Evolutionary conservation across 2,888 invertebrate species (phyloP).

Genomic region (Morpho helenor): DNA sequence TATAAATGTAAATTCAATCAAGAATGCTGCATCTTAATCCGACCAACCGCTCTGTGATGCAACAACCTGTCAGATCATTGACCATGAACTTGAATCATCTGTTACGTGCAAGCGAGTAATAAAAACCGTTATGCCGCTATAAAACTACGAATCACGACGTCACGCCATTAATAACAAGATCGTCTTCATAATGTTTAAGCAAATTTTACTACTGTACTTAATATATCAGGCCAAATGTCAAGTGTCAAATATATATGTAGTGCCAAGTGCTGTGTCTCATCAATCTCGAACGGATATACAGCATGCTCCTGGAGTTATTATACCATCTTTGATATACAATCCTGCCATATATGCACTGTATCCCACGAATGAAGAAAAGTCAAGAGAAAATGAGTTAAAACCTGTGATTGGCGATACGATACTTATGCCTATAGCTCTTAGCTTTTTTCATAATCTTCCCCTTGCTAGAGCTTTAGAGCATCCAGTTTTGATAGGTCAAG

Average conservation of each 20-base stretch:
- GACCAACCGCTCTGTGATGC: slow-evolving; percentile 64
- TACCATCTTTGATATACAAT: slow-evolving; percentile 53
- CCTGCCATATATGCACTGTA: slow-evolving; percentile 39
- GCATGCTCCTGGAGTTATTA: slow-evolving; percentile 45
- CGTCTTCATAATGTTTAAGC: slow-evolving; percentile 49
- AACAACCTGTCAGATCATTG: slow-evolving; percentile 47
- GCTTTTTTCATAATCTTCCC: slow-evolving; percentile 57
- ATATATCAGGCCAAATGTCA: slow-evolving; percentile 43
- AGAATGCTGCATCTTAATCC: slow-evolving; percentile 37
- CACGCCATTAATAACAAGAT: slow-evolving; percentile 31
- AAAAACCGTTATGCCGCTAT: slow-evolving; percentile 65
- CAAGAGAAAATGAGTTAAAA: slow-evolving; percentile 37
- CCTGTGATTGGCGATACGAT: slow-evolving; percentile 45
- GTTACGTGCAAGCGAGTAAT: slow-evolving; percentile 41
- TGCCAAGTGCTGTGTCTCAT: slow-evolving; percentile 77
- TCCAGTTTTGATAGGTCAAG: slow-evolving; percentile 50
- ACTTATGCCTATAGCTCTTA: slow-evolving; percentile 53
- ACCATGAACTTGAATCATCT: slow-evolving; percentile 68
- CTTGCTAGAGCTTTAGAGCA: slow-evolving; percentile 56
- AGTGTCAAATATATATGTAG: slow-evolving; percentile 55
- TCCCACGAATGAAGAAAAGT: slow-evolving; percentile 32
- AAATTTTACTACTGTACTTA: slow-evolving; percentile 42
- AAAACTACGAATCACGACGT: slow-evolving; percentile 47
- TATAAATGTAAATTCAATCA: neutral
- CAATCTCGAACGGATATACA: slow-evolving; percentile 76